Evolutionary conservation across 2,888 invertebrate genomes (phyloP), one percentile per base, ranked within the genome.

Genomic region (Caenorhabditis doughertyi): DNA sequence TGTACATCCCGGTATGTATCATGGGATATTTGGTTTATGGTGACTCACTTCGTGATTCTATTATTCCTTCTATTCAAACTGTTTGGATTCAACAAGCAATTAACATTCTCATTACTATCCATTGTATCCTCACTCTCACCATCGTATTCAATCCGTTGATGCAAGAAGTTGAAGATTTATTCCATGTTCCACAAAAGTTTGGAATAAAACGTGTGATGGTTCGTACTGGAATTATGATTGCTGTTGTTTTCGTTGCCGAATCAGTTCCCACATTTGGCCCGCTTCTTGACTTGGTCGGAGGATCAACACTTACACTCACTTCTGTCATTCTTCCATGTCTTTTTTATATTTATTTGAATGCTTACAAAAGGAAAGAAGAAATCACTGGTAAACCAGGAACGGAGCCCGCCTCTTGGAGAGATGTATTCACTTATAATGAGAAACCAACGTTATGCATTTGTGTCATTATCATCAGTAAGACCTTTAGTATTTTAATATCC

Each of bases 181-280:
- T 90, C 83, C 73, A 83, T 7, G 86, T 89, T 7, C 90, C 90
- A 9, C 90, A 90, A 32, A 79, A 84, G 27, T 88, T 88, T 56
- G 76, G 87, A 58, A 55, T 83, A 49, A 84, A 88, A 67, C 85
- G 90, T 25, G 87, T 89, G 7, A 16, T 87, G 27, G 85, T 89
- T 56, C 87, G 90, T 44, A 85, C 86, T 13, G 76, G 81, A 18
- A 87, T 90, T 71, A 85, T 90, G 88, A 80, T 84, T 29, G 83
- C 86, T 13, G 88, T 89, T 16, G 90, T 88, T 5, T 84, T 90
- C 32, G 90, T 90, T 8, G 90, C 90, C 23, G 90, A 90, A 65
- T 87, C 88, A n/a, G 85, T 90, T n/a, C 90, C 90, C 13, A 89
- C 87, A 27, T 90, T 90, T 60, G 90, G 90, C 2, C 90, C 90